These are phyloP conservation scores for Villa cingulata DNA, from an alignment of 2,888 invertebrate genomes.

Conservation along the genomic window DNA sequence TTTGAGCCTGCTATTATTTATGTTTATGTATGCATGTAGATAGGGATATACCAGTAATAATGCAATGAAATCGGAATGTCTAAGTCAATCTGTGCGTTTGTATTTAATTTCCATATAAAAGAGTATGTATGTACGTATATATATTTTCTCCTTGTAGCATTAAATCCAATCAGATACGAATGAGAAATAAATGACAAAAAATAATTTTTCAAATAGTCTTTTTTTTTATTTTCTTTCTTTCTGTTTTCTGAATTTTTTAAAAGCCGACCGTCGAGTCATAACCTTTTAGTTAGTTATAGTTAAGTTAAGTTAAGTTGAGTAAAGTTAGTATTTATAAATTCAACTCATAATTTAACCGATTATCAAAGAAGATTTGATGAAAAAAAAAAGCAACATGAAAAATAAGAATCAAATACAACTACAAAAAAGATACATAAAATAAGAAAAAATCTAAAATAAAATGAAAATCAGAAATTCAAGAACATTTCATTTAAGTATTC, in stretches of 20 bases:
- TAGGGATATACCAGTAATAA: too few relatives aligned
- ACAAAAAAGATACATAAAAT: neutral
- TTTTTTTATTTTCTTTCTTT: slow-evolving; percentile 1
- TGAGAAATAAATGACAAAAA: slow-evolving; percentile 5
- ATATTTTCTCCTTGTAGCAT: too few relatives aligned
- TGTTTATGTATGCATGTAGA: too few relatives aligned
- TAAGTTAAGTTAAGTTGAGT: too few relatives aligned
- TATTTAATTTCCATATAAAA: too few relatives aligned
- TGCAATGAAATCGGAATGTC: too few relatives aligned
- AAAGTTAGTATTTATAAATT: slow-evolving; percentile 8
- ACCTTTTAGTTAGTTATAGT: neutral
- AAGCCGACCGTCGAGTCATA: slow-evolving; percentile 2
- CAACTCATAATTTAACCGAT: slow-evolving; percentile 11
- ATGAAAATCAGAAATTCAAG: neutral
- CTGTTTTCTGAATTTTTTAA: neutral
- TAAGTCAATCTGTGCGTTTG: too few relatives aligned
- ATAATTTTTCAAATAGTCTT: neutral
- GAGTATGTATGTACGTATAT: too few relatives aligned
- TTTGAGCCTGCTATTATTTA: too few relatives aligned
- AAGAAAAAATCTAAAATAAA: slow-evolving; percentile 1
- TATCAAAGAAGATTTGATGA: slow-evolving; percentile 1
- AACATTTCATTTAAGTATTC: too few relatives aligned
- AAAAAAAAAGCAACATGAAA: too few relatives aligned
- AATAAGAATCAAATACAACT: too few relatives aligned
- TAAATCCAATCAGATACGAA: slow-evolving; percentile 3